These are phyloP conservation scores for Gila orcuttii DNA, from an alignment of 2,113 vertebrate genomes.

Conservation along the genomic window DNA sequence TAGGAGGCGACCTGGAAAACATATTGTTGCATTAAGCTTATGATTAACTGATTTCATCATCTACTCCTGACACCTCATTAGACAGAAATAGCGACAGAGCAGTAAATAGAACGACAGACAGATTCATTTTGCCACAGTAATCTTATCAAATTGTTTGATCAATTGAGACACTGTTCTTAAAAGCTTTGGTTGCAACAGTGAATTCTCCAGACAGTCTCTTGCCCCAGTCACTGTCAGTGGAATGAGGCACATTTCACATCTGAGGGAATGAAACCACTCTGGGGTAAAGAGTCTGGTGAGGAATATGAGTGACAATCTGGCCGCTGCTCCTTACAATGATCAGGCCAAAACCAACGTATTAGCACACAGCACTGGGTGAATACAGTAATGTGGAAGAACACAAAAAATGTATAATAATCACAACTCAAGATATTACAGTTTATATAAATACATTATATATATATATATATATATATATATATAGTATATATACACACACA, in stretches of 20 bases:
- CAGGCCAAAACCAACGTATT: constrained; percentile 24
- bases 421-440: not conserved
- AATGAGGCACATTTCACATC: not conserved
- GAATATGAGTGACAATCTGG: not conserved
- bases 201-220: constrained; percentile 21
- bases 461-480: too few species aligned
- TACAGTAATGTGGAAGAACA: not conserved
- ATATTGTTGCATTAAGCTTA: not conserved
- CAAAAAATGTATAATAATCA: not conserved
- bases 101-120: not conserved
- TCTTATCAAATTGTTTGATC: constrained; percentile 24
- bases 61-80: not conserved
- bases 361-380: constrained; percentile 26
- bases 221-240: constrained; percentile 3
- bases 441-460: too few species aligned
- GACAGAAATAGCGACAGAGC: not conserved
- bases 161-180: constrained; percentile 4
- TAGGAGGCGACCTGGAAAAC: constrained; percentile 75
- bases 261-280: constrained; percentile 19
- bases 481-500: too few species aligned
- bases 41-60: not conserved
- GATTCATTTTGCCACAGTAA: not conserved
- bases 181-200: constrained; percentile 11
- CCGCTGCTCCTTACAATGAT: not conserved
- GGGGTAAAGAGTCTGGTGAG: not conserved